phyloP scores from a whole-genome alignment of 2,888 invertebrate species.

The Criorhina ranunculi region DNA sequence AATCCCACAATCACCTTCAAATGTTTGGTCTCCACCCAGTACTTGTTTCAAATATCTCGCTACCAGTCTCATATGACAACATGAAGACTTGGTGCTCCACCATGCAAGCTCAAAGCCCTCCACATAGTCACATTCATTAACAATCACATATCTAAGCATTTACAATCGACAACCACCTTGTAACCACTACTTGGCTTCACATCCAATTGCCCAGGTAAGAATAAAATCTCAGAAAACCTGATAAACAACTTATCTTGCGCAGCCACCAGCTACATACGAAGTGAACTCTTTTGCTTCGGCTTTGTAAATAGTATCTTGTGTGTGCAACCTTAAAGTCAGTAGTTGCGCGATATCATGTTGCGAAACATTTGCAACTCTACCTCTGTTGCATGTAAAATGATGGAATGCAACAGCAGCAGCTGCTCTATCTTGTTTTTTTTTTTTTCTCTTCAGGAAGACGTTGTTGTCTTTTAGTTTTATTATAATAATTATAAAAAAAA shows the following conservation, averaged over 20 bases:
- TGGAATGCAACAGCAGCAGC: conserved; percentile 48
- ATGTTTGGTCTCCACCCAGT: too few relatives aligned
- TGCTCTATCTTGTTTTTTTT: background rate
- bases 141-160: background rate
- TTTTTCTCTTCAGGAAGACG: too few relatives aligned
- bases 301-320: conserved; percentile 1
- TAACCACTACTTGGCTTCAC: background rate
- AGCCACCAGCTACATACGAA: conserved; percentile 19
- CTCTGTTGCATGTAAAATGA: conserved; percentile 63
- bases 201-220: conserved; percentile 29
- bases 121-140: conserved; percentile 26
- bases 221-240: conserved; percentile 60
- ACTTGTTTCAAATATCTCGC: too few relatives aligned
- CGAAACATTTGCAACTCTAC: conserved; percentile 66
- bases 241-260: conserved; percentile 68
- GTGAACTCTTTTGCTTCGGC: conserved; percentile 33
- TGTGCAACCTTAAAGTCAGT: conserved; percentile 54
- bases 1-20: too few relatives aligned
- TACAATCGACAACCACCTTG: conserved; percentile 9
- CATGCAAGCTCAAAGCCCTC: conserved; percentile 6
- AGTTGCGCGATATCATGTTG: conserved; percentile 71
- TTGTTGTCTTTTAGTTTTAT: too few relatives aligned
- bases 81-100: conserved; percentile 7
- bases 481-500: conserved; percentile 1
- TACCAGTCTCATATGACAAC: background rate